Conservation (phyloP, 2,888 invertebrate species). For the Colostygia pectinataria region DNA sequence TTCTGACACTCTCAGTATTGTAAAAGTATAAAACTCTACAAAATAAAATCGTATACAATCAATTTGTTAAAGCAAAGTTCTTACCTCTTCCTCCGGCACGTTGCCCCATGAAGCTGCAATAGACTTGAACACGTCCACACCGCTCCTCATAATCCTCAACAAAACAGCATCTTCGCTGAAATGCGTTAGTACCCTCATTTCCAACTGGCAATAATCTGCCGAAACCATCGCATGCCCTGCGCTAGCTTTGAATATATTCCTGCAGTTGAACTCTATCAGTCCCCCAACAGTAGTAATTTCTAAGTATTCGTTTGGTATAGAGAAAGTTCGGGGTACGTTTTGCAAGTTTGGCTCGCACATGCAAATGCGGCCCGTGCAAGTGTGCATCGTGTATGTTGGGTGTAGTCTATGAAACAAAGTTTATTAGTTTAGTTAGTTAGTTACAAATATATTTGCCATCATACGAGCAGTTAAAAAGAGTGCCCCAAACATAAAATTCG, state of each 20-base stretch:
- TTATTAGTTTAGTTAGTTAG: not conserved
- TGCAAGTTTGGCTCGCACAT: slow-evolving; percentile 98
- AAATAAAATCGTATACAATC: not conserved
- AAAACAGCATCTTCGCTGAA: slow-evolving; percentile 90
- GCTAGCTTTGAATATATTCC: slow-evolving; percentile 86
- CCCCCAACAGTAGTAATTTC: slow-evolving; percentile 33
- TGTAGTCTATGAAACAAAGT: slow-evolving; percentile 78
- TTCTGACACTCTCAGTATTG: no score
- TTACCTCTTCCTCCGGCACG: slow-evolving; percentile 84
- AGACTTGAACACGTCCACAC: slow-evolving; percentile 91
- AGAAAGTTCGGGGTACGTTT: slow-evolving; percentile 94
- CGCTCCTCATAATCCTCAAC: slow-evolving; percentile 84
- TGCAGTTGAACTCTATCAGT: slow-evolving; percentile 83
- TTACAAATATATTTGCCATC: no score
- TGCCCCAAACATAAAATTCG: no score
- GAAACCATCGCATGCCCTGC: slow-evolving; percentile 87
- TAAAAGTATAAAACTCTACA: no score
- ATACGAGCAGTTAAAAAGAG: no score
- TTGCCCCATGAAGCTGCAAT: slow-evolving; percentile 94
- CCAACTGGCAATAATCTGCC: slow-evolving; percentile 98
- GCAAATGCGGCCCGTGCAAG: slow-evolving; percentile 91
- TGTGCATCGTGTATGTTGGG: slow-evolving; percentile 86
- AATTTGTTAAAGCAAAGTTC: slow-evolving; percentile 17
- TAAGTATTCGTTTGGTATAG: slow-evolving; percentile 63
- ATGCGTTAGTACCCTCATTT: slow-evolving; percentile 96